Evolutionary conservation across 2,888 invertebrate species (phyloP).

Genomic region (Phengaris alcon): DNA sequence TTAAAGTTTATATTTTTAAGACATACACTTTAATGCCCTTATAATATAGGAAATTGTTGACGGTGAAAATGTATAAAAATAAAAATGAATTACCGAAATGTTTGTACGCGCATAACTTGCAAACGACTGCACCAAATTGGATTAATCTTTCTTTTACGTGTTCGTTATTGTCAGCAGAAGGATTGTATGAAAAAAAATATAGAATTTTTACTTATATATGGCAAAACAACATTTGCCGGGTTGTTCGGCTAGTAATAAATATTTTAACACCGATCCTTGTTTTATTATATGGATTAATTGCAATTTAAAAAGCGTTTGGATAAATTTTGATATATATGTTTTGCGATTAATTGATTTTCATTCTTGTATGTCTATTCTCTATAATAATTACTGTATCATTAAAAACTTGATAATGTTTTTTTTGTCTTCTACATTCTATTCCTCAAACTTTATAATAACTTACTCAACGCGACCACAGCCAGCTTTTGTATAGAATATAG

Average conservation of each 20-base stretch:
- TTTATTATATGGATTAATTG: not conserved
- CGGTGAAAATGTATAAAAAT: not conserved
- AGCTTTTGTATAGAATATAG: not conserved
- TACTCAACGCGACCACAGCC: not conserved
- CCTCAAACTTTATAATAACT: not conserved
- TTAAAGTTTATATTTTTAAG: not conserved
- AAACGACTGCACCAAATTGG: no score
- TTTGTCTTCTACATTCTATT: not conserved
- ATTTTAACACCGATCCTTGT: not conserved
- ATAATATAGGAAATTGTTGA: not conserved
- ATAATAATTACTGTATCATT: no score
- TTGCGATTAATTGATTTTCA: no score
- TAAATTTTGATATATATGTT: not conserved
- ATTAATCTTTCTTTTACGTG: no score
- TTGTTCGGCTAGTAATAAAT: no score
- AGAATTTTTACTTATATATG: no score
- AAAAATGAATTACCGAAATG: no score
- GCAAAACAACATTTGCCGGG: no score
- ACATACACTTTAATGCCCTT: not conserved
- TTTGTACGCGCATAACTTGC: no score
- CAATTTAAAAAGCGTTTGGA: not conserved
- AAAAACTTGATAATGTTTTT: not conserved
- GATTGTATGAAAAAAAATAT: no score
- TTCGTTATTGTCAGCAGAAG: no score
- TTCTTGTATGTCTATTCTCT: no score